Conservation (phyloP, 2,797 vertebrate genomes). For the Caiman crocodilus region DNA sequence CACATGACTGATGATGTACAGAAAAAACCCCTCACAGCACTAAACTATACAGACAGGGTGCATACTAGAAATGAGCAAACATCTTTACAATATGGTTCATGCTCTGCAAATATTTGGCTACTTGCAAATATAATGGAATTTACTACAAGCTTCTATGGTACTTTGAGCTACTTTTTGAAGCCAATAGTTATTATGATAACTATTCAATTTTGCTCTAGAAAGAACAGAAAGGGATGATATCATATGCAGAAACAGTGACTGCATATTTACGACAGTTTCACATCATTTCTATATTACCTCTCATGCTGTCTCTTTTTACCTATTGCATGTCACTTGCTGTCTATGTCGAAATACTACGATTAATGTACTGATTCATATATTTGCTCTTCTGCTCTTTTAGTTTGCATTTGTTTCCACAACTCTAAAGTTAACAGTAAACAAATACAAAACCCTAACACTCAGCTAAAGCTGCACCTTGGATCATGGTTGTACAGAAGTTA, state of each 20-base stretch:
- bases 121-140: neutral
- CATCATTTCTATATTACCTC: neutral
- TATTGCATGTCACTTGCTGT: neutral
- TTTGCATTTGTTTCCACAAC: slow-evolving; percentile 46
- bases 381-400: slow-evolving; percentile 10
- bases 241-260: neutral
- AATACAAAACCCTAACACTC: slow-evolving; percentile 38
- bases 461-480: slow-evolving; percentile 40
- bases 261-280: neutral
- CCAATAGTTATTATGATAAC: neutral
- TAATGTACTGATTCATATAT: neutral
- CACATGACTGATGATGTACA: neutral
- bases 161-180: neutral
- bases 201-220: neutral
- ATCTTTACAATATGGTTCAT: neutral
- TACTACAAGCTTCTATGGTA: neutral
- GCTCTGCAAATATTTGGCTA: neutral
- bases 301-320: neutral
- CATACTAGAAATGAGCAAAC: neutral
- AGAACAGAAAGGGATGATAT: neutral
- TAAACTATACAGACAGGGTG: neutral
- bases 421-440: slow-evolving; percentile 42
- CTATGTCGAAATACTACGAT: neutral
- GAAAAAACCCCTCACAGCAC: neutral
- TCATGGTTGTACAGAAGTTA: slow-evolving; percentile 47